phyloP scores from a whole-genome alignment of 2,113 vertebrate genomes.

The Tachysurus fulvidraco region DNA sequence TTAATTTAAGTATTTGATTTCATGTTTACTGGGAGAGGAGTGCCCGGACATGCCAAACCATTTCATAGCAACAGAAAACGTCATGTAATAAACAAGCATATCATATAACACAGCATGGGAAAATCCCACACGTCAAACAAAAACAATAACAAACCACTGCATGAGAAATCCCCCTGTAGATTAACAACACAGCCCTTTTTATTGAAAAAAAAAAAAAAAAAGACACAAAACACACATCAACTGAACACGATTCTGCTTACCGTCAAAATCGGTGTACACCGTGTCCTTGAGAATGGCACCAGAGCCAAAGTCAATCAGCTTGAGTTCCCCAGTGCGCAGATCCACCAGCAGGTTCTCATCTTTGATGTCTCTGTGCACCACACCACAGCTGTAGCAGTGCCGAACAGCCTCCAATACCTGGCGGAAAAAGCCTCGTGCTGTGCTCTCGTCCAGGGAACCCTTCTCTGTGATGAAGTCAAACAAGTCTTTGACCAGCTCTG shows the following conservation, averaged over 20 bases:
- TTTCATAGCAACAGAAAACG: constrained; percentile 19
- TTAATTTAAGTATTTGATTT: background rate
- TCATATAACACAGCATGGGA: background rate
- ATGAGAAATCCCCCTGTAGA: constrained; percentile 41
- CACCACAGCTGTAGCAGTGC: constrained; percentile 91
- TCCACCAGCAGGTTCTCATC: constrained; percentile 97
- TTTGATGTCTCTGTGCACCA: constrained; percentile 95
- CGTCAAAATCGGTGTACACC: constrained; percentile 95
- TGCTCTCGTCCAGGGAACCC: constrained; percentile 88
- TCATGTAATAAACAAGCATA: background rate
- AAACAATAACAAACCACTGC: constrained; percentile 63
- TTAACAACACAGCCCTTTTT: background rate
- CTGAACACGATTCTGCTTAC: constrained; percentile 67
- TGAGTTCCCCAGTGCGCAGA: constrained; percentile 89
- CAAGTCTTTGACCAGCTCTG: constrained; percentile 90
- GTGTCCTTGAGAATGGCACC: constrained; percentile 96
- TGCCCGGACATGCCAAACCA: background rate
- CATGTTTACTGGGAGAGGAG: background rate
- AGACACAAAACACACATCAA: background rate
- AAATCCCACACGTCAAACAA: background rate
- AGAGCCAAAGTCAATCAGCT: constrained; percentile 96
- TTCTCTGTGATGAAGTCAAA: constrained; percentile 98
- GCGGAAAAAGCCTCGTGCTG: constrained; percentile 88
- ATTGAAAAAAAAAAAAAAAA: background rate
- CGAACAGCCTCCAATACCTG: constrained; percentile 92